These are phyloP conservation scores for Cinclus cinclus DNA, from an alignment of 2,113 vertebrate species.

Conservation along the genomic window DNA sequence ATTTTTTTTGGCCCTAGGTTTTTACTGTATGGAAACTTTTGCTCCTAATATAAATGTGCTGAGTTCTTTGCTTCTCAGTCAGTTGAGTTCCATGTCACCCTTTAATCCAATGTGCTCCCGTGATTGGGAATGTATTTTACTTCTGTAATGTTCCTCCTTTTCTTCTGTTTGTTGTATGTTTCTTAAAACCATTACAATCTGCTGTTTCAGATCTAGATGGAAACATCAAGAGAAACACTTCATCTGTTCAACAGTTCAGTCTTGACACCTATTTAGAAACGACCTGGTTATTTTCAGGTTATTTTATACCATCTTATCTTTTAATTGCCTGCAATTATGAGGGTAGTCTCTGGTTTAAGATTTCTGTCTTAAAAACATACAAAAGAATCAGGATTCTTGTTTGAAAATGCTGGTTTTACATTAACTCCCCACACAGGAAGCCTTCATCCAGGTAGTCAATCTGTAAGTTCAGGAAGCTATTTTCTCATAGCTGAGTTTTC, in stretches of 20 bases:
- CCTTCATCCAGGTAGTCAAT: background rate
- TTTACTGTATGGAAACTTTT: background rate
- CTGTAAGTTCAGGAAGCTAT: background rate
- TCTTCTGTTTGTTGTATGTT: background rate
- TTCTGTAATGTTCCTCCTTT: background rate
- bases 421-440: background rate
- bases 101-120: background rate
- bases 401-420: background rate
- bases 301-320: background rate
- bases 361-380: background rate
- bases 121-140: background rate
- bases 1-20: background rate
- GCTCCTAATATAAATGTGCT: background rate
- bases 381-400: background rate
- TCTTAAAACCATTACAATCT: background rate
- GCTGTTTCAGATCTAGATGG: background rate
- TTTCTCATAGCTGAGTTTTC: background rate
- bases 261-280: background rate
- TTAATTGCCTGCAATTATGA: background rate
- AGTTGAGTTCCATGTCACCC: background rate
- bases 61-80: background rate
- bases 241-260: background rate
- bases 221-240: background rate
- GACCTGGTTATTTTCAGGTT: background rate
- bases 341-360: background rate